A percentile compares a stretch with the other conserved stretches of the same genome.
These are phyloP conservation scores for Paratilapia polleni DNA, from an alignment of 2,113 vertebrate species.

Conservation along the genomic window DNA sequence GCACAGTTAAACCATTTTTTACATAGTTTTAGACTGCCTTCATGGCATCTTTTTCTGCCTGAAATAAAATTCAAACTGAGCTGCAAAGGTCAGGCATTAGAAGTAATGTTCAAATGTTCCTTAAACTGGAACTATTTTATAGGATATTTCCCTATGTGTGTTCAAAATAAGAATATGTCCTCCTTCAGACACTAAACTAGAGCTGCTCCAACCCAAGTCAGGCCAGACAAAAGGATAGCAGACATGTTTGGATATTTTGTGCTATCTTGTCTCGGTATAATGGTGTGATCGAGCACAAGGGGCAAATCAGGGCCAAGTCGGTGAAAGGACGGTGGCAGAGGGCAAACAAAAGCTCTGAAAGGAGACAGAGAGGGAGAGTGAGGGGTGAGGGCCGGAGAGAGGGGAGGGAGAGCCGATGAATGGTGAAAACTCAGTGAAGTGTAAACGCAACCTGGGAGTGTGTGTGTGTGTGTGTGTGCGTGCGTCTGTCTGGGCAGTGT, in stretches of 20 bases:
- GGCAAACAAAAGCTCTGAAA: constrained; percentile 92
- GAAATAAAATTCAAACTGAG: not conserved
- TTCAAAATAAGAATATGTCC: not conserved
- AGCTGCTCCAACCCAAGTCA: constrained; percentile 13
- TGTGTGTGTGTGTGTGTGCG: constrained; percentile 52
- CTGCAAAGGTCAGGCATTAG: not conserved
- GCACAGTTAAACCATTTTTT: not conserved
- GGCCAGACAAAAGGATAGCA: constrained; percentile 57
- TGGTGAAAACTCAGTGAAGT: constrained; percentile 95
- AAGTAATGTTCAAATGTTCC: not conserved
- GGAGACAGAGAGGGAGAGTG: constrained; percentile 81
- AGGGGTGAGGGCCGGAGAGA: constrained; percentile 38
- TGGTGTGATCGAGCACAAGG: constrained; percentile 79
- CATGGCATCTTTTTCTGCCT: not conserved
- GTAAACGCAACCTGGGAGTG: constrained; percentile 91
- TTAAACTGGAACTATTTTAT: not conserved
- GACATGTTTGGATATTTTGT: constrained; percentile 73
- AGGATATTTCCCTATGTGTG: not conserved
- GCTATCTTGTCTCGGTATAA: constrained; percentile 75
- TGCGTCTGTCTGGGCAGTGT: constrained; percentile 53
- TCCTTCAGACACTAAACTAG: not conserved
- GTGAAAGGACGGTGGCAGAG: constrained; percentile 91
- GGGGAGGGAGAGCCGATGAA: constrained; percentile 87
- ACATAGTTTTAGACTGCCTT: not conserved
- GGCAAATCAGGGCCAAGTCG: constrained; percentile 88